Conservation (phyloP, 1,140 invertebrate species). For the Dufourea novaeangliae region DNA sequence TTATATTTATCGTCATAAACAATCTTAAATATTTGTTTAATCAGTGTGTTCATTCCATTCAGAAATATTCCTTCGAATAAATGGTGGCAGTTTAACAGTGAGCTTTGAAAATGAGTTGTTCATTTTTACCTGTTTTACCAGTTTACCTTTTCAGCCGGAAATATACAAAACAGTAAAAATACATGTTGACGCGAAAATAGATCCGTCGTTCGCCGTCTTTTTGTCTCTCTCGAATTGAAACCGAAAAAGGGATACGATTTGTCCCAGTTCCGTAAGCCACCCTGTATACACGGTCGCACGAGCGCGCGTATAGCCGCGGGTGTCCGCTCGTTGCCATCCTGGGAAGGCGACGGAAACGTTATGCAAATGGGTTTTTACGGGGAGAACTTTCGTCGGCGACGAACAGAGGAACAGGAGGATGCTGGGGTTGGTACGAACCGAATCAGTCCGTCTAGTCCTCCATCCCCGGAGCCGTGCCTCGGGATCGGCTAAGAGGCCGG, state of each 20-base stretch:
- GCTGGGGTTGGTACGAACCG: slow-evolving; percentile 39
- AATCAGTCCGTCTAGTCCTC: slow-evolving; percentile 48
- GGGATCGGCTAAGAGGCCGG: slow-evolving; percentile 64
- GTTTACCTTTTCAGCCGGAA: too few relatives aligned
- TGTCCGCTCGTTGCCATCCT: slow-evolving; percentile 71
- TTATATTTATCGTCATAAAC: too few relatives aligned
- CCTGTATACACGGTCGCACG: background rate
- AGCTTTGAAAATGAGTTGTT: too few relatives aligned
- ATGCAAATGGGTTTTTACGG: slow-evolving; percentile 74
- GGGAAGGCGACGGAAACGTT: slow-evolving; percentile 74
- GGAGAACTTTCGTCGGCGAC: slow-evolving; percentile 71
- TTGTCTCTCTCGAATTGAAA: background rate
- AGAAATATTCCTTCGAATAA: too few relatives aligned
- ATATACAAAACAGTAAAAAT: too few relatives aligned
- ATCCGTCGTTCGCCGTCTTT: background rate
- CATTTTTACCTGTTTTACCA: too few relatives aligned
- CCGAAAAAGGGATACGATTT: background rate
- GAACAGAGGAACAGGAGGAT: slow-evolving; percentile 37
- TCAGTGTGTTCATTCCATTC: too few relatives aligned
- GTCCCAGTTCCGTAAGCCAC: background rate
- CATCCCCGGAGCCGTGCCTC: slow-evolving; percentile 38
- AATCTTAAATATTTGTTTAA: too few relatives aligned
- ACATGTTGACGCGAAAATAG: too few relatives aligned
- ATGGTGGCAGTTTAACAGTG: too few relatives aligned
- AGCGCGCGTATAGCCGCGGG: slow-evolving; percentile 49